Conservation (phyloP, 2,113 vertebrate species). For the Mionectes macconnelli region DNA sequence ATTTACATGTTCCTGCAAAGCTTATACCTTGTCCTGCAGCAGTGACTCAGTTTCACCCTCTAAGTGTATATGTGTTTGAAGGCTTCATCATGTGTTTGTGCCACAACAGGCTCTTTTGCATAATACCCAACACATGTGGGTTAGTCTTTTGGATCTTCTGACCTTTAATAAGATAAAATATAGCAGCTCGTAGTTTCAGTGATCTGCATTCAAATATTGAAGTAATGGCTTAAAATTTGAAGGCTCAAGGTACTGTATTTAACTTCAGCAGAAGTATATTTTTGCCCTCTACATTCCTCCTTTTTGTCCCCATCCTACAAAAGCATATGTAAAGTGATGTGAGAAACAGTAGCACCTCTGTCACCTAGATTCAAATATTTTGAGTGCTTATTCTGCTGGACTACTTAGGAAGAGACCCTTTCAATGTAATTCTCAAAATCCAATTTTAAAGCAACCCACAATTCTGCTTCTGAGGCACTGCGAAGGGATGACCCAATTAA, state of each 20-base stretch:
- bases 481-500: neutral
- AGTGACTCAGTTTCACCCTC: neutral
- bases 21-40: neutral
- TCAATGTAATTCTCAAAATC: neutral
- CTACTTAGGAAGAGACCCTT: neutral
- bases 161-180: neutral
- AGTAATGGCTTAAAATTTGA: neutral
- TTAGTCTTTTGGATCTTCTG: conserved; percentile 23
- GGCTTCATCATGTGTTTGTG: neutral
- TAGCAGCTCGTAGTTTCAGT: neutral
- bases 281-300: neutral
- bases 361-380: neutral
- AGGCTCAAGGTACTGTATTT: neutral
- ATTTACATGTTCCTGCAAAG: neutral
- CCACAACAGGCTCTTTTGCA: neutral
- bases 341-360: neutral
- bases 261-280: neutral
- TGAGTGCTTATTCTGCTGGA: neutral
- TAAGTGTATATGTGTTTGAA: neutral
- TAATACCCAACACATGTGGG: neutral
- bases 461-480: neutral
- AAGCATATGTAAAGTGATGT: neutral
- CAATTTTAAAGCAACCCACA: neutral
- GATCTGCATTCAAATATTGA: neutral
- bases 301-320: neutral